phyloP scores from a whole-genome alignment of 2,888 invertebrate genomes.

The Orthosia cruda region DNA sequence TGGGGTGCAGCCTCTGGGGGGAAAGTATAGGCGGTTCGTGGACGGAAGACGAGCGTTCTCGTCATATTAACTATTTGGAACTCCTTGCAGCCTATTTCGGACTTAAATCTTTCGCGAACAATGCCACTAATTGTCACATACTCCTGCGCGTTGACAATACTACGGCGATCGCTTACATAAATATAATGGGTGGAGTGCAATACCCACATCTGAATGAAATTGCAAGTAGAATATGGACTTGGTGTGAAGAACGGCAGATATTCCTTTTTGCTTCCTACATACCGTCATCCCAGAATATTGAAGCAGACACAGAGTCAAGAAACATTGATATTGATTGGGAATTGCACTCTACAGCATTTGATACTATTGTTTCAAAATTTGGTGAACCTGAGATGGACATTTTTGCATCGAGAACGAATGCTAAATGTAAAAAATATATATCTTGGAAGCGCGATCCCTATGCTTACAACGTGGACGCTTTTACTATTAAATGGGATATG shows the following conservation, averaged over 20 bases:
- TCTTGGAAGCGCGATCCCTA: too few relatives aligned
- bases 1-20: neutral
- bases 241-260: slow-evolving; percentile 5
- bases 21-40: slow-evolving; percentile 15
- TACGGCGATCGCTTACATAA: slow-evolving; percentile 35
- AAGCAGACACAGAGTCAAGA: too few relatives aligned
- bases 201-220: slow-evolving; percentile 16
- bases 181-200: slow-evolving; percentile 1
- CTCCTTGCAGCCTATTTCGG: slow-evolving; percentile 6
- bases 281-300: too few relatives aligned
- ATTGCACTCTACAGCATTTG: too few relatives aligned
- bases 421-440: too few relatives aligned
- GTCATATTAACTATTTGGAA: slow-evolving; percentile 44
- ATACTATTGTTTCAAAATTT: too few relatives aligned
- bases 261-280: too few relatives aligned
- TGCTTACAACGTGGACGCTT: too few relatives aligned
- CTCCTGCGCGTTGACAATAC: slow-evolving; percentile 31
- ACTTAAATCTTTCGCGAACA: slow-evolving; percentile 7
- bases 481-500: too few relatives aligned
- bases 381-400: too few relatives aligned
- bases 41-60: slow-evolving; percentile 22
- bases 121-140: slow-evolving; percentile 16
- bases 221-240: slow-evolving; percentile 3
- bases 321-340: too few relatives aligned
- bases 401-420: too few relatives aligned